A percentile compares a stretch with the other conserved stretches of the same genome.
Evolutionary conservation across 1,140 invertebrate species (phyloP).

Genomic region (Leptinotarsa defecta): DNA sequence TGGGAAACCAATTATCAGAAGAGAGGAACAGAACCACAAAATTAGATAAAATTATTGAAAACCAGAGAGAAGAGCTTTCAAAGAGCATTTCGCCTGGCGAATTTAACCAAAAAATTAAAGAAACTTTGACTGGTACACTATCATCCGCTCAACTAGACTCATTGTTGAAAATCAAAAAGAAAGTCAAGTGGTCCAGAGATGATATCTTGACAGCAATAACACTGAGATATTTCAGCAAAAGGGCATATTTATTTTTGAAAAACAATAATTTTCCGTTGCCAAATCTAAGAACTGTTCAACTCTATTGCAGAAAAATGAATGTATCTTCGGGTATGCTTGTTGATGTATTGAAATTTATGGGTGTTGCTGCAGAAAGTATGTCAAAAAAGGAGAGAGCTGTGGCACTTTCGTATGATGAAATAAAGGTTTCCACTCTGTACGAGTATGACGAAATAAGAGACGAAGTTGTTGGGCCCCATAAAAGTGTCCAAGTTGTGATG

Average conservation of each 20-base stretch:
- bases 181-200: not conserved
- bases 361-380: not conserved
- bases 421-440: not conserved
- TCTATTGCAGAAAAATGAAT: slow-evolving; percentile 4
- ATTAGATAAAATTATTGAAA: not conserved
- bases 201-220: slow-evolving; percentile 13
- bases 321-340: not conserved
- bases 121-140: not conserved
- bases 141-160: not conserved
- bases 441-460: slow-evolving; percentile 8
- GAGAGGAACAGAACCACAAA: not conserved
- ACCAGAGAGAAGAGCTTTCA: not conserved
- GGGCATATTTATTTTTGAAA: slow-evolving; percentile 5
- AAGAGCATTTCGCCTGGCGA: not conserved
- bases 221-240: slow-evolving; percentile 14
- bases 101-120: not conserved
- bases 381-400: not conserved
- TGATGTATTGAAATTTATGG: slow-evolving; percentile 5
- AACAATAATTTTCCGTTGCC: slow-evolving; percentile 10
- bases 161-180: not conserved
- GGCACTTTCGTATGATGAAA: slow-evolving; percentile 6
- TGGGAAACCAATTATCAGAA: not conserved
- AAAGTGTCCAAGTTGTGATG: not conserved
- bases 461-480: not conserved
- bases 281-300: not conserved